Evolutionary conservation across 2,888 invertebrate species (phyloP), one percentile per base, ranked within the genome.

Genomic region (Parasteatoda lunata): DNA sequence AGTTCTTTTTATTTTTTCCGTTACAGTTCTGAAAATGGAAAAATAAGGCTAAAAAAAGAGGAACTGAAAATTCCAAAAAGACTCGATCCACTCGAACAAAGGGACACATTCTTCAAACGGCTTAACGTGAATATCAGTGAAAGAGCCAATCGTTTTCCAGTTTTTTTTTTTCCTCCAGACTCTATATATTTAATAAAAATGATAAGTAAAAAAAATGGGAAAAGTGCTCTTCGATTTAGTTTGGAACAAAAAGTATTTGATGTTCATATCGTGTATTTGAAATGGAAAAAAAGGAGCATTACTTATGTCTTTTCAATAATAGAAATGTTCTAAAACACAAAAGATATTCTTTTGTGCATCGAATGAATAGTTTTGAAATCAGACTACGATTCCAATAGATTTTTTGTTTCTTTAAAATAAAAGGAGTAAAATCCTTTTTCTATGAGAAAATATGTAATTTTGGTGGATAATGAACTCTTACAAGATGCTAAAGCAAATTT

Each of bases 1-100:
- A 73, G 79, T 78, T 68, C 76, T 81, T 76, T 72, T 66, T 80
- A 59, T 30, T 30, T 30, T 30, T 30, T 30, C 30, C 30, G 30
- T 30, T 30, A 30, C 30, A 30, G 30, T 30, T 30, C 30, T 59
- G 59, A 59, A 59, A 59, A n/a, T 59, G 4, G 9, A 59, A 70
- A 73, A 80, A 47, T 30, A 73, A 47, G 3, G 5, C 11, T n/a
- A n/a, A 45, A 8, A 49, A 48, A 65, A 70, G 48, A 51, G 15
- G 48, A 59, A 69, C 15, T 45, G 54, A 51, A 70, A 52, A 52
- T 52, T 51, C 45, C 54, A 77, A 73, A 49, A 69, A 4, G 77
- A n/a, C 59, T 81, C 79, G 80, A 80, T 80, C 77, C 76, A 81
- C 66, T 76, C 80, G 85, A 86, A 86, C 85, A 86, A 86, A 77